These are phyloP conservation scores for Cisticola juncidis DNA, from an alignment of 2,113 vertebrate species.

Conservation along the genomic window DNA sequence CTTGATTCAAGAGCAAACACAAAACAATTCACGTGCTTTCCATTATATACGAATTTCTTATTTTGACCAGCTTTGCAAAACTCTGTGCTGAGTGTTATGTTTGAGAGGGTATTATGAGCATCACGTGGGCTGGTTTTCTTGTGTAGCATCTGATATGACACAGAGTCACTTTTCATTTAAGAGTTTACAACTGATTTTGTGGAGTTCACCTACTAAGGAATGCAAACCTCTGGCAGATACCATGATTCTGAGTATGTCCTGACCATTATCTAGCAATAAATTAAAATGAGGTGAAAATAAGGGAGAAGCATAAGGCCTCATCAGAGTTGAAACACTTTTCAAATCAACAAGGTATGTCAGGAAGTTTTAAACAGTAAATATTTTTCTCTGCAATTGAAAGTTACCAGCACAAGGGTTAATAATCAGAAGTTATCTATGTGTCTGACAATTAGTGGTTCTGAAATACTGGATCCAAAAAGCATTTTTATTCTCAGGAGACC, in stretches of 20 bases:
- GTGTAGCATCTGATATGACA: neutral
- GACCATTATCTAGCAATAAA: neutral
- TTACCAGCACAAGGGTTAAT: neutral
- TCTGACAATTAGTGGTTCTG: neutral
- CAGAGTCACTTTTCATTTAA: neutral
- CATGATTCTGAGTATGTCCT: neutral
- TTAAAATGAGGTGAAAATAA: neutral
- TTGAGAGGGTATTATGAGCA: neutral
- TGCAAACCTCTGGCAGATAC: neutral
- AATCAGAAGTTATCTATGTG: neutral
- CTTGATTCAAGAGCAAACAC: neutral
- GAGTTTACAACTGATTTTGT: neutral
- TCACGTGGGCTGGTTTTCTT: neutral
- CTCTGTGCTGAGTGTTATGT: neutral
- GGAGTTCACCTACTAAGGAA: neutral
- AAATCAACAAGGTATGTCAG: neutral
- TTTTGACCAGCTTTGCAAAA: neutral
- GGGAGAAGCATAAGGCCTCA: neutral
- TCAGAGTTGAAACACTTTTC: neutral
- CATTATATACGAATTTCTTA: neutral
- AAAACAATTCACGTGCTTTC: neutral
- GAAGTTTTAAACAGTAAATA: neutral
- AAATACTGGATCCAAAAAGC: neutral
- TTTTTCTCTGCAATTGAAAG: neutral
- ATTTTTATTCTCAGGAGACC: neutral